These are phyloP conservation scores for Lichenostomus cassidix DNA, from an alignment of 2,113 vertebrate species.

Conservation along the genomic window DNA sequence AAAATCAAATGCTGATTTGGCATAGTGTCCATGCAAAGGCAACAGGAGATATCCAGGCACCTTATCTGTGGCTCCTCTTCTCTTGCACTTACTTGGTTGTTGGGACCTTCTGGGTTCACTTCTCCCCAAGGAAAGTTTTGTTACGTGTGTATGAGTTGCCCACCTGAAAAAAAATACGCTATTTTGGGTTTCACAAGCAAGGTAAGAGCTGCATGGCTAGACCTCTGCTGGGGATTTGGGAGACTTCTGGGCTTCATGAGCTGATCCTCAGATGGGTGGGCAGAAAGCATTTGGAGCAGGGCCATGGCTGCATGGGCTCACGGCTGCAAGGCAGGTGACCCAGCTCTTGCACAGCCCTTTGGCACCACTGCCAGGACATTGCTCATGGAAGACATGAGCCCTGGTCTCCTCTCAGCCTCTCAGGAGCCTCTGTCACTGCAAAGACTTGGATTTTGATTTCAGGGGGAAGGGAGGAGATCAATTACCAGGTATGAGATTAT, in stretches of 20 bases:
- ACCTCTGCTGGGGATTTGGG: background rate
- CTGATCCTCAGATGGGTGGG: background rate
- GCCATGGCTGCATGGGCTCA: background rate
- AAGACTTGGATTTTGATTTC: background rate
- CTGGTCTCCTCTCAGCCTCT: background rate
- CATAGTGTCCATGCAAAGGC: background rate
- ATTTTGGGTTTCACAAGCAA: background rate
- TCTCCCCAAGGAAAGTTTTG: background rate
- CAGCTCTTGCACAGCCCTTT: background rate
- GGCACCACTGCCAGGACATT: background rate
- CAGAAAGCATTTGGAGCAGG: background rate
- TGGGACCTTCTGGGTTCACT: background rate
- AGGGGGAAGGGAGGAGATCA: background rate
- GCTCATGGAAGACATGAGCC: background rate
- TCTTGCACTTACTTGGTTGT: background rate
- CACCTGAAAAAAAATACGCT: background rate
- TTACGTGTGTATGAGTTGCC: background rate
- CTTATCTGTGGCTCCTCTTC: background rate
- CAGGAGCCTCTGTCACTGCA: background rate
- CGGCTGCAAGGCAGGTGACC: rapidly evolving
- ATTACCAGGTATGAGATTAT: background rate
- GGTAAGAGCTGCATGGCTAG: background rate
- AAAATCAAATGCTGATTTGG: background rate
- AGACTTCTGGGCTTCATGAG: background rate
- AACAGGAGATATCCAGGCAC: background rate